phyloP scores from a whole-genome alignment of 2,888 invertebrate species.

The Diploptera punctata region DNA sequence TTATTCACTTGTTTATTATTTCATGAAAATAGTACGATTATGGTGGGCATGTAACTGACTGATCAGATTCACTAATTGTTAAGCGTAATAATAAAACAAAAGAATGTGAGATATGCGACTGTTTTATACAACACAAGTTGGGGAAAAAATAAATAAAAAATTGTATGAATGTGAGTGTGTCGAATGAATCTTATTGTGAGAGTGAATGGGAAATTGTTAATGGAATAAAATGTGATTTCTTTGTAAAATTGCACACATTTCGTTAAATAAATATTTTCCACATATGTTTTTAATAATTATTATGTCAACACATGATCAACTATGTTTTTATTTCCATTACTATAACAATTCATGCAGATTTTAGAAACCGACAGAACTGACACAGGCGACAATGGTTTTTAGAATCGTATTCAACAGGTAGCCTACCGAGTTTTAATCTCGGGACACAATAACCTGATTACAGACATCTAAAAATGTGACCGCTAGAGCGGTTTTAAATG shows the following conservation, averaged over 20 bases:
- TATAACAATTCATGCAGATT: too few species aligned
- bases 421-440: too few species aligned
- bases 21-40: neutral
- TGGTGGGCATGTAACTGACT: neutral
- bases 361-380: too few species aligned
- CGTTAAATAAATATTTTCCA: constrained; percentile 30
- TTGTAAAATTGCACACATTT: constrained; percentile 23
- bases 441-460: too few species aligned
- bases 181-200: neutral
- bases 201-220: neutral
- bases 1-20: neutral
- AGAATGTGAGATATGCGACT: neutral
- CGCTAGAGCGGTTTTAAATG: too few species aligned
- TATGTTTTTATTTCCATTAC: too few species aligned
- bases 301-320: too few species aligned
- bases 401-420: too few species aligned
- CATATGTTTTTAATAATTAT: too few species aligned
- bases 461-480: too few species aligned
- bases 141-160: neutral
- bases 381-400: too few species aligned
- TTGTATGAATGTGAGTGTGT: neutral
- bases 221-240: neutral
- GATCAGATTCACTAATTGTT: neutral
- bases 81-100: neutral
- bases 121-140: neutral